Evolutionary conservation across 2,797 vertebrate genomes (phyloP).

Genomic region (Bradypodion ventrale): DNA sequence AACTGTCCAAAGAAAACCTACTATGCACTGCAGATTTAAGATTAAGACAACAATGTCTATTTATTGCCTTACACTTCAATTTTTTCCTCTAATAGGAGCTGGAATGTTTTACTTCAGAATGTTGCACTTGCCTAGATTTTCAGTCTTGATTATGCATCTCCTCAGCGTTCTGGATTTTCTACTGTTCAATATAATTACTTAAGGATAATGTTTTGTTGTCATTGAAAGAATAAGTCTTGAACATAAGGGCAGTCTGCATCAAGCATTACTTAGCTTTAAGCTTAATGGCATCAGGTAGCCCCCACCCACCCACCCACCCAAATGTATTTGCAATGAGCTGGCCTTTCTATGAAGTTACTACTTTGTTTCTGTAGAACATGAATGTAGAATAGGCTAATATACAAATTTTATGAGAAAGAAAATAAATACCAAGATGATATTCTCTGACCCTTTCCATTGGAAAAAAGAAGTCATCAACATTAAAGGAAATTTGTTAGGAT

Average conservation of each 20-base stretch:
- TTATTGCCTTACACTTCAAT: constrained; percentile 7
- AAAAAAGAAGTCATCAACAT: neutral
- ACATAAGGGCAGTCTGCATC: neutral
- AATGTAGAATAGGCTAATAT: neutral
- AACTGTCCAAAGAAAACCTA: neutral
- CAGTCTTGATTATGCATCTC: neutral
- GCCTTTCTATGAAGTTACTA: neutral
- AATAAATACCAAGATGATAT: neutral
- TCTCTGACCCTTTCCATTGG: constrained; percentile 5
- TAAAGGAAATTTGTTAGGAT: neutral
- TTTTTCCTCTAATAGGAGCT: neutral
- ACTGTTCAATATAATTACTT: neutral
- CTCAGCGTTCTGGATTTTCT: constrained; percentile 3
- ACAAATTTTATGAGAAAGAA: neutral
- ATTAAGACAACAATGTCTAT: neutral
- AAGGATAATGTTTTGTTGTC: neutral
- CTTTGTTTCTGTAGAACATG: neutral
- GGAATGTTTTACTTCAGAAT: neutral
- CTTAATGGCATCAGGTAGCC: constrained; percentile 1
- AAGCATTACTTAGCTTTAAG: constrained; percentile 8
- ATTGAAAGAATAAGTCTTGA: neutral
- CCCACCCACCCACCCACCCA: neutral
- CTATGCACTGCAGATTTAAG: neutral
- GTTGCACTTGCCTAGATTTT: neutral
- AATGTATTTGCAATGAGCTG: neutral